Evolutionary conservation across 2,797 vertebrate species (phyloP), one percentile per base, ranked within the genome.

Genomic region (Hozukius guyotensis): DNA sequence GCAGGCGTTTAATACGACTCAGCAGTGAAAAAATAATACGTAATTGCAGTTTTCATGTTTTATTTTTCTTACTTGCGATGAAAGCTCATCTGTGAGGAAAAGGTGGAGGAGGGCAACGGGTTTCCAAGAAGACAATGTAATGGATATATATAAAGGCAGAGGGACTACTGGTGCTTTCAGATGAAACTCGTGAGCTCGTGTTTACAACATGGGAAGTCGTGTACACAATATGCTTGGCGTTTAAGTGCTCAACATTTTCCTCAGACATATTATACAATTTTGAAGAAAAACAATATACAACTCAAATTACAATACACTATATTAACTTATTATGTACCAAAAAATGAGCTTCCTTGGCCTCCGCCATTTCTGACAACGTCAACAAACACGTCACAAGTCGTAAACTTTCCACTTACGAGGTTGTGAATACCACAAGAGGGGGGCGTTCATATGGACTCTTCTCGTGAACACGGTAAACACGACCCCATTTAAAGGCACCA

Each of bases 1-100:
- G 74, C 81, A 63, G 56, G 53, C 80, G 20, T 78, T 88, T 73
- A 70, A 78, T 82, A 67, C 7, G 10, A 64, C 57, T 80, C 71
- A 34, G 64, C 36, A 14, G 27, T 63, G 62, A 7, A 46, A 36
- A n/a, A 20, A 12, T 14, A 56, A 59, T 7, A 64, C 32, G 16
- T 29, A 77, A 80, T 57, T 77, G 71, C 0, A 8, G n/a, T 77
- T 72, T 76, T 55, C 36, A 78, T 80, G 31, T 73, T 67, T 71
- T 62, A 46, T 84, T 76, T 78, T 73, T 72, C 31, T 69, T 53
- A 12, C 38, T 76, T 57, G n/a, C 2, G 0, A 27, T 49, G 7
- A 65, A 72, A 11, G 18, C 29, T 71, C 16, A 46, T 46, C 29
- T 68, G 42, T 34, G 73, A 56, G 11, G 8, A 63, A 62, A 55